Conservation (phyloP, 2,888 invertebrate genomes). For the Anoncus sp. region DNA sequence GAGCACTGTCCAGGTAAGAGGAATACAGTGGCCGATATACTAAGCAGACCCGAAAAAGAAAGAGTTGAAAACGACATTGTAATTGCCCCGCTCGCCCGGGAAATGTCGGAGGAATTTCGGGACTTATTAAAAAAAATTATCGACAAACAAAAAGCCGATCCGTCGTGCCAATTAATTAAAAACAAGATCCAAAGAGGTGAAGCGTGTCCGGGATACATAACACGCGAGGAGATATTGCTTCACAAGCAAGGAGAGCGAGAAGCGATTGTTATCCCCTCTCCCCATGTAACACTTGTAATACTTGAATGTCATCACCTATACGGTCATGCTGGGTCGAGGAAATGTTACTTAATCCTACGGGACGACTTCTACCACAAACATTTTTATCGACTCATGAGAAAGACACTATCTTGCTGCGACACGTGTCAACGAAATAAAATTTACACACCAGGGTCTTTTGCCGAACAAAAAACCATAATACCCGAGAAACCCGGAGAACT, state of each 20-base stretch:
- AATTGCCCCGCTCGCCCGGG: not conserved
- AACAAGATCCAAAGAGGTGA: too few species aligned
- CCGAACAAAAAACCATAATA: not conserved
- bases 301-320: not conserved
- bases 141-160: too few species aligned
- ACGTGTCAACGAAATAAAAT: not conserved
- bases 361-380: not conserved
- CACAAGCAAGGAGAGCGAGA: not conserved
- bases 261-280: not conserved
- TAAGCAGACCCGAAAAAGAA: not conserved
- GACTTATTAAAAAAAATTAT: too few species aligned
- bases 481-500: not conserved
- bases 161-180: too few species aligned
- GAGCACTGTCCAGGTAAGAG: not conserved
- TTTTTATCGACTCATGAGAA: not conserved
- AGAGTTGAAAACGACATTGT: not conserved
- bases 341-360: not conserved
- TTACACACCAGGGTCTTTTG: not conserved
- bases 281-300: not conserved
- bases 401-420: not conserved
- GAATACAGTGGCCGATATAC: constrained; percentile 4
- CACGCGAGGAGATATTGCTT: not conserved
- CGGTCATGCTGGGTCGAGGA: not conserved
- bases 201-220: too few species aligned
- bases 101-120: not conserved